Conservation (phyloP, 2,113 vertebrate genomes). For the Merops nubicus region DNA sequence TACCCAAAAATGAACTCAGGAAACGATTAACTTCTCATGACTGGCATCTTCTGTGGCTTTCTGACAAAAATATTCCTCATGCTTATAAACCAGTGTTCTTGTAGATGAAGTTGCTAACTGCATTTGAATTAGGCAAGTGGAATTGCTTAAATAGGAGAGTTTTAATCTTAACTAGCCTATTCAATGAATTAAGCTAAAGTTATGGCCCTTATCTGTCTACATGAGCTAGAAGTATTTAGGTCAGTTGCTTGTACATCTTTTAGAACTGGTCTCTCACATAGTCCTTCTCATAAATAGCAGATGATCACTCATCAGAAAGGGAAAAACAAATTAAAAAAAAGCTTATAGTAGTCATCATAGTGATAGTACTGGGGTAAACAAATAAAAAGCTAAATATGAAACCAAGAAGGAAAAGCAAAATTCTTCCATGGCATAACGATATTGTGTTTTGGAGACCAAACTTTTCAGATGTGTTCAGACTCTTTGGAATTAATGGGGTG, state of each 20-base stretch:
- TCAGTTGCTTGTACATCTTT: neutral
- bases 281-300: slow-evolving; percentile 29
- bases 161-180: neutral
- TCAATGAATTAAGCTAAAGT: neutral
- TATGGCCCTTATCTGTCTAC: neutral
- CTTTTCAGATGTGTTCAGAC: neutral
- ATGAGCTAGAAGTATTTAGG: slow-evolving; percentile 17
- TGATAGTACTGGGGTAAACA: slow-evolving; percentile 7
- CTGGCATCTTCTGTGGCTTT: neutral
- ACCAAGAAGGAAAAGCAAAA: neutral
- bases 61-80: neutral
- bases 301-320: slow-evolving; percentile 8
- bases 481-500: slow-evolving; percentile 40
- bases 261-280: neutral
- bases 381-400: slow-evolving; percentile 35
- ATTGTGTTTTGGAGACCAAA: slow-evolving; percentile 35
- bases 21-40: neutral
- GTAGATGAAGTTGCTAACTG: neutral
- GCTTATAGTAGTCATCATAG: neutral
- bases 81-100: neutral
- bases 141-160: neutral
- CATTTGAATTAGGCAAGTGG: neutral
- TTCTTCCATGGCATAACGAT: neutral
- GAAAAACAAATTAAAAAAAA: neutral
- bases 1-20: neutral